phyloP scores from a whole-genome alignment of 2,113 vertebrate genomes.

The Salvator merianae region DNA sequence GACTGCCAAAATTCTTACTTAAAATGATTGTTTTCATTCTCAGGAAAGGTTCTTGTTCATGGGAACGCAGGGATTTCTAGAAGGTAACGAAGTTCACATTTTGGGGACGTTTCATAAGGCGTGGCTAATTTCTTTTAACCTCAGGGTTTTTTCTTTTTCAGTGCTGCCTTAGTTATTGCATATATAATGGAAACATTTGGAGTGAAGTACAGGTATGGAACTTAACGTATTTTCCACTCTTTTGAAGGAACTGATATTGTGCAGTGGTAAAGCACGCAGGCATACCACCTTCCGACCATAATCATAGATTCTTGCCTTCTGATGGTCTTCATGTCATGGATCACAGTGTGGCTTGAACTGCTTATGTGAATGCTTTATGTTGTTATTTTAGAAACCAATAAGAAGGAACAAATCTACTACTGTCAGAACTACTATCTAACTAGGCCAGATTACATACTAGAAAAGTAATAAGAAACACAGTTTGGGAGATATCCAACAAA shows the following conservation, averaged over 20 bases:
- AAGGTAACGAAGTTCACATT: slow-evolving; percentile 80
- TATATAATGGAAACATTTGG: slow-evolving; percentile 99
- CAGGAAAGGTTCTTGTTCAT: slow-evolving; percentile 97
- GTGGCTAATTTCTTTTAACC: neutral
- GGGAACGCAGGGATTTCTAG: slow-evolving; percentile 99
- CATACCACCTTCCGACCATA: no score
- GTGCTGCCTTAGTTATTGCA: slow-evolving; percentile 98
- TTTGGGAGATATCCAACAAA: neutral
- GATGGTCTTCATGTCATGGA: neutral
- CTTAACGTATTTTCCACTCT: neutral
- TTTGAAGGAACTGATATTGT: neutral
- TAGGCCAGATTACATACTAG: no score
- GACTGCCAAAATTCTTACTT: neutral
- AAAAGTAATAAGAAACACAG: neutral
- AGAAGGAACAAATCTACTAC: no score
- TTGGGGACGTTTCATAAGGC: neutral
- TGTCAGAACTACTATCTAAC: neutral
- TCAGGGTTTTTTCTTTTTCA: slow-evolving; percentile 63
- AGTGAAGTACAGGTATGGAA: slow-evolving; percentile 93
- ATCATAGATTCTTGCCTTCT: neutral
- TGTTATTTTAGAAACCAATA: neutral
- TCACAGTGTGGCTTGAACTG: no score
- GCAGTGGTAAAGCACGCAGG: neutral
- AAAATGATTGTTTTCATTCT: slow-evolving; percentile 31
- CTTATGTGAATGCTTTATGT: neutral